Percentiles rank a stretch among this genome's conserved stretches.
These are phyloP conservation scores for Pardalotus punctatus DNA, from an alignment of 2,113 vertebrate species.

Conservation along the genomic window DNA sequence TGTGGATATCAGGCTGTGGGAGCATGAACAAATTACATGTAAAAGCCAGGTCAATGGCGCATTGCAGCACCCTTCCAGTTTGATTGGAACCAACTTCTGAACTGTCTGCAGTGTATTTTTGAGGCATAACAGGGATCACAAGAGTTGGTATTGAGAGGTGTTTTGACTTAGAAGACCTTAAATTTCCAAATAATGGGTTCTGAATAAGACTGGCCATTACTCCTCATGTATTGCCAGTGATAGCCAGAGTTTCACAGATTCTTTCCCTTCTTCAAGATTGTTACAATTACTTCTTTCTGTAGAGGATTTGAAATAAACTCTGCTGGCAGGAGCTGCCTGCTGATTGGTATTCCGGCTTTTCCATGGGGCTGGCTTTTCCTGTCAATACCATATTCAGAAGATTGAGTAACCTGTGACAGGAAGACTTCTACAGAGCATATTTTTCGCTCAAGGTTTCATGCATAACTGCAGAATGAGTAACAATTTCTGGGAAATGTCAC, in stretches of 20 bases:
- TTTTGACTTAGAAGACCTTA: not conserved
- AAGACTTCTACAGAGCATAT: conserved; percentile 29
- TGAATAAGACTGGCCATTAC: not conserved
- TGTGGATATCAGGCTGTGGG: not conserved
- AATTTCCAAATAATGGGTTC: not conserved
- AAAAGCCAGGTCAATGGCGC: not conserved
- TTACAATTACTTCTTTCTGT: conserved; percentile 1
- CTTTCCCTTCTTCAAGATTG: not conserved
- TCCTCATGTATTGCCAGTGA: not conserved
- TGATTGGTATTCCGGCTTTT: conserved; percentile 2
- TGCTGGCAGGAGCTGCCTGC: conserved; percentile 7
- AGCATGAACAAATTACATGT: not conserved
- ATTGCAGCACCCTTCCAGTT: not conserved
- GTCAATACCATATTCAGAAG: conserved; percentile 1
- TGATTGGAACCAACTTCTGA: not conserved
- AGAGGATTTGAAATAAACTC: not conserved
- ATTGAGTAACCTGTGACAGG: conserved; percentile 7
- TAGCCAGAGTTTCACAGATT: not conserved
- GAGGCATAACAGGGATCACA: not conserved
- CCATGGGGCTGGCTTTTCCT: conserved; percentile 8
- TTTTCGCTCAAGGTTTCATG: conserved; percentile 31
- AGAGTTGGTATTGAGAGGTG: not conserved
- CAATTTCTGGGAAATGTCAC: conserved; percentile 59
- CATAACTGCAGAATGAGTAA: conserved; percentile 52
- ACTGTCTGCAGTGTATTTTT: not conserved